phyloP scores from a whole-genome alignment of 1,140 invertebrate species.

The Dendrolimus kikuchii region DNA sequence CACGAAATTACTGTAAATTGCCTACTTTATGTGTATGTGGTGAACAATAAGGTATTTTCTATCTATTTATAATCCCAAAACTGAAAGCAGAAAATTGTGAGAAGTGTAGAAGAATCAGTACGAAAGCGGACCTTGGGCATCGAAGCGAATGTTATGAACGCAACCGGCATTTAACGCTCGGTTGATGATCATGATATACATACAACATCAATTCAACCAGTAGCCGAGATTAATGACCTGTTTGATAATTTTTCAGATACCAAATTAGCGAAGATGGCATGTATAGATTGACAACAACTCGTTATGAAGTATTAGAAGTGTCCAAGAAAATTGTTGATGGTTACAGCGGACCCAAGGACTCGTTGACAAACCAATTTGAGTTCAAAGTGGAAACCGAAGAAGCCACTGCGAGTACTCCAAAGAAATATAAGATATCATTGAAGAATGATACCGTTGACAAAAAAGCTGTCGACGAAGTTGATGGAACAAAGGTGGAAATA shows the following conservation, averaged over 20 bases:
- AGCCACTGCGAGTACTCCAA: constrained; percentile 36
- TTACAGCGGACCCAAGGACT: constrained; percentile 49
- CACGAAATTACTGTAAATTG: too few relatives aligned
- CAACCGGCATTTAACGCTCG: too few relatives aligned
- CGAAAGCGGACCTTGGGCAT: too few relatives aligned
- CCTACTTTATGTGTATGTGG: too few relatives aligned
- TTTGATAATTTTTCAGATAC: constrained; percentile 68
- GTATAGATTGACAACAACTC: constrained; percentile 81
- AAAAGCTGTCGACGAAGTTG: constrained; percentile 13
- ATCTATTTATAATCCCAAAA: too few relatives aligned
- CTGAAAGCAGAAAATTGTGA: too few relatives aligned
- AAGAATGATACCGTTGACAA: constrained; percentile 20
- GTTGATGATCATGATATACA: too few relatives aligned
- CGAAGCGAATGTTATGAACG: too few relatives aligned
- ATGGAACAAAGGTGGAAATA: constrained; percentile 35
- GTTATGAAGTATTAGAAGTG: constrained; percentile 85
- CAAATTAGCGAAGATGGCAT: constrained; percentile 82
- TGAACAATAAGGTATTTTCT: too few relatives aligned
- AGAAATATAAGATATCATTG: constrained; percentile 35
- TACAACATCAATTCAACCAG: too few relatives aligned
- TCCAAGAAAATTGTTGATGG: constrained; percentile 75
- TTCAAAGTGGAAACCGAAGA: constrained; percentile 46
- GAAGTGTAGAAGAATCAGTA: too few relatives aligned
- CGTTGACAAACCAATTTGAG: constrained; percentile 44
- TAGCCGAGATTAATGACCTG: too few relatives aligned